Evolutionary conservation across 2,888 invertebrate species (phyloP).

Genomic region (Lasioglossum marginatum): DNA sequence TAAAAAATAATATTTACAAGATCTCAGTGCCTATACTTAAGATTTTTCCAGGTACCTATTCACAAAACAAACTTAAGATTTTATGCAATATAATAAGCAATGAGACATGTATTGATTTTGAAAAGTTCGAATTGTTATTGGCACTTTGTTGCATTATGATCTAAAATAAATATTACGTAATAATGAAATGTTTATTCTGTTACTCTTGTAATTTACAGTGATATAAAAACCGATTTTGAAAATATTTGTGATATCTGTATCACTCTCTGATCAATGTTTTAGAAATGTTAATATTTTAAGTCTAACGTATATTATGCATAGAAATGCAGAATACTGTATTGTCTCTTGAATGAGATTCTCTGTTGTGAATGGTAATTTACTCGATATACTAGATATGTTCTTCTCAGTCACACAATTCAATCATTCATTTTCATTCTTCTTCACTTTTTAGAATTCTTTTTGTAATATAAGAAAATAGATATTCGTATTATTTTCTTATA

Average conservation of each 20-base stretch:
- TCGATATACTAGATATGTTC: neutral
- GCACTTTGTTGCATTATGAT: slow-evolving; percentile 15
- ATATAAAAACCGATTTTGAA: neutral
- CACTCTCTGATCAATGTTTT: neutral
- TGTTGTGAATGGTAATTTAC: slow-evolving; percentile 6
- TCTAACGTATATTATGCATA: slow-evolving; percentile 9
- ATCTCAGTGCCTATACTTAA: slow-evolving; percentile 39
- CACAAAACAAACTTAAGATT: slow-evolving; percentile 38
- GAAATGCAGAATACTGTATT: neutral
- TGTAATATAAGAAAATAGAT: slow-evolving; percentile 18
- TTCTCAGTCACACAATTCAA: neutral
- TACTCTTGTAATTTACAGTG: slow-evolving; percentile 15
- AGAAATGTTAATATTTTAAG: slow-evolving; percentile 7
- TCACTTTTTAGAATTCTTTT: slow-evolving; percentile 6
- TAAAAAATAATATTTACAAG: slow-evolving; percentile 50
- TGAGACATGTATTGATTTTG: slow-evolving; percentile 5
- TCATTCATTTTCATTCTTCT: neutral
- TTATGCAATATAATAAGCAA: slow-evolving; percentile 18
- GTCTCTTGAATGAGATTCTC: neutral
- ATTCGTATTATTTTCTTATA: slow-evolving; percentile 9
- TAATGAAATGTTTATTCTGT: neutral
- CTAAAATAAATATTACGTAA: slow-evolving; percentile 4
- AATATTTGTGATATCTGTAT: neutral
- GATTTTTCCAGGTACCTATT: slow-evolving; percentile 62
- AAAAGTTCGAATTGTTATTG: slow-evolving; percentile 2